Base-by-base conservation (phyloP, 1,140 invertebrate species). In the Listronotus bonariensis region DNA sequence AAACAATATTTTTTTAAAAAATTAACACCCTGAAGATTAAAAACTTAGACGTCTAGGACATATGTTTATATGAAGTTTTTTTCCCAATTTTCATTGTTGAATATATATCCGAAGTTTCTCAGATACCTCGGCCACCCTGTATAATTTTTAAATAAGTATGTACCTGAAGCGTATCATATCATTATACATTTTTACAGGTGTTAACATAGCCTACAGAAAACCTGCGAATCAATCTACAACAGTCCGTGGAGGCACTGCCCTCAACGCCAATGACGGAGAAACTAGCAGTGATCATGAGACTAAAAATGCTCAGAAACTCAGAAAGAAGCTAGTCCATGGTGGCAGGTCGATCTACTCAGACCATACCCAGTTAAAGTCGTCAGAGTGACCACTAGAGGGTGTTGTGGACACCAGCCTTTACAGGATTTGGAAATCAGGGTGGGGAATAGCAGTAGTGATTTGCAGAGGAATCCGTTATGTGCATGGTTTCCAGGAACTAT, bases 401-500 rank as follows among this genome's bases (percentile, higher is more conserved):
- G 76, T 51, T 78, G 82, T 88, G 89, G 92, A 71, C 91, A 94
- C 74, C 90, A 93, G 73, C 92, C 92, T n/a, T 81, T 95, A 26
- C 90, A 94, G 78, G 93, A 96, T 78, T 81, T 96, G 45, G 93
- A 96, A 81, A 95, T 96, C 62, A 82, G 93, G 38, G 92, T 96
- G 6, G 93, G 93, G 18, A 95, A 96, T 76, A 95, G 92, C 77
- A 93, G 91, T 54, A 84, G 84, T 2, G 91, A 93, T 71, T 78
- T 95, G 38, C 91, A 93, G 75, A 84, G 90, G 45, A 96, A 96
- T 82, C 91, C 92, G 36, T 80, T 96, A 1, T 96, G 93, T 74
- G 92, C 93, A 11, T 96, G 94, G 93, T 93, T 92, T 79, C 92
- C 93, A 0, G 92, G 92, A 54, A 93, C 92, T n/a, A 87, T 95